Conservation (phyloP, 2,888 invertebrate genomes). For the Pachliopta kotzebuea region DNA sequence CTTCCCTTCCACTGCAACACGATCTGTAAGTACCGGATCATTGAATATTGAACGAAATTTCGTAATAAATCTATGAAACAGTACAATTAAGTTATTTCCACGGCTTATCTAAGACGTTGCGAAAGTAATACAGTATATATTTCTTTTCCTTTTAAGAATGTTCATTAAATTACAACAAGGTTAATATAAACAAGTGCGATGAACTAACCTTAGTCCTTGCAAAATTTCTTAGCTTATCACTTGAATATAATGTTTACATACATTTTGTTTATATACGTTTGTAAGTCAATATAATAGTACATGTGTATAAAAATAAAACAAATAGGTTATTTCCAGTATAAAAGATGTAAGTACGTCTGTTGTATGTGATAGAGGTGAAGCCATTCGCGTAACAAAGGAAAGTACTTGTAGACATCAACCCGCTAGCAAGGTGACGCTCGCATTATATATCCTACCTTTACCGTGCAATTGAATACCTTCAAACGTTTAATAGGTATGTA, state of each 20-base stretch:
- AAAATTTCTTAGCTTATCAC: too few species aligned
- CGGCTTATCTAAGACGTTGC: constrained; percentile 1
- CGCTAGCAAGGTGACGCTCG: constrained; percentile 49
- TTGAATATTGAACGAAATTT: constrained; percentile 23
- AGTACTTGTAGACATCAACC: constrained; percentile 11
- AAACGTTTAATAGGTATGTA: constrained; percentile 13
- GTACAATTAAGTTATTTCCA: constrained; percentile 13
- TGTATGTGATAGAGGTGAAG: constrained; percentile 26
- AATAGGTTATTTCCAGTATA: neutral
- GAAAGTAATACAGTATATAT: constrained; percentile 1
- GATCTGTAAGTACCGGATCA: constrained; percentile 21
- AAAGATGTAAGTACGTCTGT: constrained; percentile 8
- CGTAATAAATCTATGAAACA: constrained; percentile 8
- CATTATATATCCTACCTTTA: constrained; percentile 35
- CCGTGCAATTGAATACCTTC: constrained; percentile 19
- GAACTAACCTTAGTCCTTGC: too few species aligned
- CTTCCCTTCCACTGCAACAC: constrained; percentile 24
- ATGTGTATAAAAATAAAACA: neutral
- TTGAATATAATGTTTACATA: too few species aligned
- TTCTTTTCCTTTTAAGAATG: neutral
- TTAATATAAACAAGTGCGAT: too few species aligned
- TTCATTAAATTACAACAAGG: neutral
- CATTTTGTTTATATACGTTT: too few species aligned
- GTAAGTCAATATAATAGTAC: too few species aligned
- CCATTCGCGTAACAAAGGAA: constrained; percentile 30